Evolutionary conservation across 2,888 invertebrate genomes (phyloP).

Genomic region (Dynastes maya): DNA sequence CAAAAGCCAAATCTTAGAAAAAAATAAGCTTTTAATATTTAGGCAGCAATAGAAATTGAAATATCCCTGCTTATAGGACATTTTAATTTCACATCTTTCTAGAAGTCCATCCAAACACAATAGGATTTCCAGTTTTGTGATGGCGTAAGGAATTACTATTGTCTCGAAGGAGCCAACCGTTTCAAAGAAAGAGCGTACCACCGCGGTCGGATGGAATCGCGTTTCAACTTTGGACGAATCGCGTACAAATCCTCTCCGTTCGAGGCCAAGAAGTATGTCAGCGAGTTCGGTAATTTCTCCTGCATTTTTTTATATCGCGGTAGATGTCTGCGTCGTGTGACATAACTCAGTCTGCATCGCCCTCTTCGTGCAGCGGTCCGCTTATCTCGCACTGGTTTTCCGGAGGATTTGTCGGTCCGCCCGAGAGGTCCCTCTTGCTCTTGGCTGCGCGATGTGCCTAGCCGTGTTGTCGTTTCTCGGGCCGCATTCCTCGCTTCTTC

Average conservation of each 20-base stretch:
- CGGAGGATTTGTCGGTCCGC: conserved; percentile 41
- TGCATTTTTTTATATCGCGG: conserved; percentile 41
- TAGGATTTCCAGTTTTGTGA: neutral
- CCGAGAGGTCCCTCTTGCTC: conserved; percentile 36
- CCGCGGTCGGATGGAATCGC: neutral
- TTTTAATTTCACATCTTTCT: neutral
- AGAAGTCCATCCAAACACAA: neutral
- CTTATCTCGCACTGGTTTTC: conserved; percentile 48
- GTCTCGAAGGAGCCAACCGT: conserved; percentile 1
- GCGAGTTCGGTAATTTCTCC: conserved; percentile 33
- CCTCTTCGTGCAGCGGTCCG: conserved; percentile 32
- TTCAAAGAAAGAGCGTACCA: neutral
- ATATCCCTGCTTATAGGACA: no score
- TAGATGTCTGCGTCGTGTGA: conserved; percentile 45
- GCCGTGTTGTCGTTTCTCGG: conserved; percentile 48
- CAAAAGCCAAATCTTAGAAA: no score
- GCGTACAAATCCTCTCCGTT: neutral
- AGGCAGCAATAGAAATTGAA: no score
- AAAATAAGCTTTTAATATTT: no score
- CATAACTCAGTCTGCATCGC: conserved; percentile 47
- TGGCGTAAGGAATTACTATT: conserved; percentile 8
- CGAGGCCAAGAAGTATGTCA: conserved; percentile 24
- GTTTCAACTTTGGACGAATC: conserved; percentile 3
- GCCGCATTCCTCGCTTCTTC: conserved; percentile 53
- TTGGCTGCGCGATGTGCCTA: conserved; percentile 37